Percentiles rank a stretch among this genome's conserved stretches.
These are phyloP conservation scores for Neotoxoptera formosana DNA, from an alignment of 1,140 invertebrate genomes.

Conservation along the genomic window DNA sequence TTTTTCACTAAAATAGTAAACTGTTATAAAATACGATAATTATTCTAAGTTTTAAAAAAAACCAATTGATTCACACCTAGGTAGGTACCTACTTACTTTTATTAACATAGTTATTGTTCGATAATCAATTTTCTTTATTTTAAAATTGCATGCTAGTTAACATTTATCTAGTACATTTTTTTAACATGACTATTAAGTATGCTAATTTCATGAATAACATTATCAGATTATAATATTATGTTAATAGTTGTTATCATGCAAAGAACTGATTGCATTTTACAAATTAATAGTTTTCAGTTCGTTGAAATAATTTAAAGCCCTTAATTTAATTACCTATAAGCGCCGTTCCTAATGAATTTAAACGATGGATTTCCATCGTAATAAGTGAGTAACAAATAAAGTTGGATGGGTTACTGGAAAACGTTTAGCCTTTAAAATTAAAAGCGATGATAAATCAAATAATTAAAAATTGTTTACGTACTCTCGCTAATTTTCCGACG, in stretches of 20 bases:
- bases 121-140: slow-evolving; percentile 2
- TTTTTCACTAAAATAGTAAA: background rate
- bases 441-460: background rate
- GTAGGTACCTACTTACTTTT: background rate
- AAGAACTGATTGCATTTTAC: background rate
- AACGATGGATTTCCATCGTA: background rate
- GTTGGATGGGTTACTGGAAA: background rate
- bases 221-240: background rate
- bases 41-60: background rate
- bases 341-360: background rate
- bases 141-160: background rate
- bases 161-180: background rate
- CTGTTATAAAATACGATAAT: background rate
- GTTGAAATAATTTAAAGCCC: too few species aligned
- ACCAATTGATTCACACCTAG: background rate
- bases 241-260: background rate
- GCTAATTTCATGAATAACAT: background rate
- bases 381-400: background rate
- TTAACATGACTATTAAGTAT: background rate
- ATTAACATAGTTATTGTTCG: background rate
- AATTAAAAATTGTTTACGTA: background rate
- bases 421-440: background rate
- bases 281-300: background rate
- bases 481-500: background rate
- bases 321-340: background rate